Evolutionary conservation across 2,113 vertebrate species (phyloP).

Genomic region (Cebus imitator): DNA sequence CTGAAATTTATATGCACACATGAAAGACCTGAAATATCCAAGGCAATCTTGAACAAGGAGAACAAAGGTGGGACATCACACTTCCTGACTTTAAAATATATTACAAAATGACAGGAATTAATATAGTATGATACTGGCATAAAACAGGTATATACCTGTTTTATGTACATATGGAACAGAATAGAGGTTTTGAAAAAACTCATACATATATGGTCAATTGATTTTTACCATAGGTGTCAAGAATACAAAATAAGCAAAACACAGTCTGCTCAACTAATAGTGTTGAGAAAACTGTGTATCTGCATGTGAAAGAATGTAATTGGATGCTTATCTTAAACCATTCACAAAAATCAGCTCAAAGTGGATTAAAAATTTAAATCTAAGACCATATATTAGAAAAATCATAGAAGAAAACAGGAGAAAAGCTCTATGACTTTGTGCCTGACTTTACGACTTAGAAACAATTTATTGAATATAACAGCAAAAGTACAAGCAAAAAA

Average conservation of each 20-base stretch:
- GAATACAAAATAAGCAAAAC: neutral
- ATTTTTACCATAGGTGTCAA: neutral
- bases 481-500: too few species aligned
- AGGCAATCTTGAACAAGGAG: neutral
- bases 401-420: neutral
- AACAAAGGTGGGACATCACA: neutral
- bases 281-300: neutral
- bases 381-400: neutral
- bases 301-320: neutral
- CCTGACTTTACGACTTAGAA: too few species aligned
- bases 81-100: neutral
- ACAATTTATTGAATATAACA: too few species aligned
- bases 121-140: neutral
- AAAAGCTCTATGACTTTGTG: neutral
- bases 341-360: neutral
- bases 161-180: neutral
- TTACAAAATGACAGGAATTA: neutral
- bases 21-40: neutral
- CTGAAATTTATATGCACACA: neutral
- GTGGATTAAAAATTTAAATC: neutral
- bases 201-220: neutral
- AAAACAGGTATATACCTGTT: neutral
- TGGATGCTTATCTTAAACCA: neutral
- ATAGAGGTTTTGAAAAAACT: neutral
- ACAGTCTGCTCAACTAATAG: neutral